Evolutionary conservation across 2,888 invertebrate genomes (phyloP).

Genomic region (Zygothrica quintamaculata): DNA sequence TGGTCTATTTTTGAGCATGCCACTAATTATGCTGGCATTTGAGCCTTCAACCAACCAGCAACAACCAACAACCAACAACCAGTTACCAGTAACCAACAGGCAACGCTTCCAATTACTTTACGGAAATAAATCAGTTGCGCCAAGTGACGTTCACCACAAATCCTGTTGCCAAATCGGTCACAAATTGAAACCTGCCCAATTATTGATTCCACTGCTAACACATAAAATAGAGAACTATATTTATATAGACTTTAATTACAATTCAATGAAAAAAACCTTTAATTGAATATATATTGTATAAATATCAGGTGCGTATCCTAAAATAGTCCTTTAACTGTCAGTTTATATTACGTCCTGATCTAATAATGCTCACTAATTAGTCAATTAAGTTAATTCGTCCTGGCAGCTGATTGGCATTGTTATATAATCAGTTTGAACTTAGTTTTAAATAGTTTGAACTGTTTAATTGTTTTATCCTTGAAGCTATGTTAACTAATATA

Average conservation of each 20-base stretch:
- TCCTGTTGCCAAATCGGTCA: slow-evolving; percentile 44
- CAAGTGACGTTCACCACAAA: slow-evolving; percentile 52
- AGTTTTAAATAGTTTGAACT: neutral
- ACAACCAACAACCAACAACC: too few relatives aligned
- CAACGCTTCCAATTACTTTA: slow-evolving; percentile 74
- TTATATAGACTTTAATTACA: neutral
- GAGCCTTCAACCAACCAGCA: slow-evolving; percentile 45
- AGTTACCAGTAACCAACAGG: too few relatives aligned
- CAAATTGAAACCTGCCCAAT: slow-evolving; percentile 16
- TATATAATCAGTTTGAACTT: neutral
- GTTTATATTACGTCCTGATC: too few relatives aligned
- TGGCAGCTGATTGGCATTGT: too few relatives aligned
- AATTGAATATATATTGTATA: too few relatives aligned
- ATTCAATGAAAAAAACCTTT: too few relatives aligned
- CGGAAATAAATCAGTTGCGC: slow-evolving; percentile 72
- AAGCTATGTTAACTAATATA: too few relatives aligned
- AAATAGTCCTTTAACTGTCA: too few relatives aligned
- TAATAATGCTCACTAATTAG: too few relatives aligned
- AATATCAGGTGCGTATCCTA: too few relatives aligned
- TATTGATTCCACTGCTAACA: slow-evolving; percentile 33
- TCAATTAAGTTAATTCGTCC: too few relatives aligned
- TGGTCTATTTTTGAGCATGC: slow-evolving; percentile 75
- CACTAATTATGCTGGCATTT: slow-evolving; percentile 76
- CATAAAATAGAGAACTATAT: neutral
- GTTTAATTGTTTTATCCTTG: neutral